Conservation (phyloP, 2,888 invertebrate genomes). For the Drosophila merina region DNA sequence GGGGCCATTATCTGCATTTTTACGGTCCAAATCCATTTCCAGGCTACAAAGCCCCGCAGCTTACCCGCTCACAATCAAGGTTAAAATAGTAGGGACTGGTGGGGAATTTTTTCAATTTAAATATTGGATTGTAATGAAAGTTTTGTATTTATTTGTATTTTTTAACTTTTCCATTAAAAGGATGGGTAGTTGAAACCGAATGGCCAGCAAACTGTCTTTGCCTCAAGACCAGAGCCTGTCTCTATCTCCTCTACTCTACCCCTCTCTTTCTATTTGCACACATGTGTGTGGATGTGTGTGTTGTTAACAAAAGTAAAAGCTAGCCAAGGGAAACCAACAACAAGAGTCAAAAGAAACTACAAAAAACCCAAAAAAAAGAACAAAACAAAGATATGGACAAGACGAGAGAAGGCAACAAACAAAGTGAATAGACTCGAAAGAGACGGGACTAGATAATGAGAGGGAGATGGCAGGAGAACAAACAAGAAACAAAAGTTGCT, state of each 20-base stretch:
- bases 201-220: slow-evolving; percentile 19
- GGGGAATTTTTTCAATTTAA: neutral
- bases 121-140: neutral
- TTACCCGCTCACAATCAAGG: neutral
- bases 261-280: slow-evolving; percentile 1
- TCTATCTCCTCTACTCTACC: neutral
- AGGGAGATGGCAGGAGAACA: slow-evolving; percentile 24
- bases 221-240: slow-evolving; percentile 61
- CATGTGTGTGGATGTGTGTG: slow-evolving; percentile 8
- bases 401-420: slow-evolving; percentile 15
- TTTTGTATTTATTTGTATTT: too few relatives aligned
- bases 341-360: slow-evolving; percentile 8
- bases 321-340: slow-evolving; percentile 21
- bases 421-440: slow-evolving; percentile 24
- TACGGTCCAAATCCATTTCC: slow-evolving; percentile 77
- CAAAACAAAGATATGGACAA: slow-evolving; percentile 31
- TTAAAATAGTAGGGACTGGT: neutral
- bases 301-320: slow-evolving; percentile 43
- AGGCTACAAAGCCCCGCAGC: slow-evolving; percentile 9
- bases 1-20: slow-evolving; percentile 71
- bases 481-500: slow-evolving; percentile 57
- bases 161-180: too few relatives aligned
- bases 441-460: neutral
- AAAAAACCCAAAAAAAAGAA: slow-evolving; percentile 35
- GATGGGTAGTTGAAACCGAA: too few relatives aligned